These are phyloP conservation scores for Oxyruncus cristatus DNA, from an alignment of 2,113 vertebrate species.

Conservation along the genomic window DNA sequence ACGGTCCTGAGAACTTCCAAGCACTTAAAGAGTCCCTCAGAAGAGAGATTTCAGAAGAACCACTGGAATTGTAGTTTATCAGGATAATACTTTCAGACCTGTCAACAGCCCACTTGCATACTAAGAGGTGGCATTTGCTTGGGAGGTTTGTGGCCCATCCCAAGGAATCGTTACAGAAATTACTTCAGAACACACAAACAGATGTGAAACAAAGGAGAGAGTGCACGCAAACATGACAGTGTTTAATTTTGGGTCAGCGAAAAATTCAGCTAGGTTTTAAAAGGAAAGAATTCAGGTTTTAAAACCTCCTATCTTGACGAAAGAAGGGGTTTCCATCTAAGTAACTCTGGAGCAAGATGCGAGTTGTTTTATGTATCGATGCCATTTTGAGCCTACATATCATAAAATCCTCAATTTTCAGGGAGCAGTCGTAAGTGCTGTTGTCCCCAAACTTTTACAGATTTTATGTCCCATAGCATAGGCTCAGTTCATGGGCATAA, in stretches of 20 bases:
- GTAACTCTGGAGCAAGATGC: background rate
- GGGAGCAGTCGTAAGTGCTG: background rate
- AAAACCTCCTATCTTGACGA: background rate
- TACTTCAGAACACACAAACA: background rate
- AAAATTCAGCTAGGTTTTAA: background rate
- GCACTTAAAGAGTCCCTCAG: background rate
- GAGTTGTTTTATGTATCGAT: background rate
- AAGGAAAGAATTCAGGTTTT: background rate
- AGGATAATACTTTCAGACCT: background rate
- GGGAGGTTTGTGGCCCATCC: background rate
- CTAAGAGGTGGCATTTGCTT: background rate
- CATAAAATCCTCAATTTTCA: background rate
- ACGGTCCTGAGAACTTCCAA: background rate
- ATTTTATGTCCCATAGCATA: background rate
- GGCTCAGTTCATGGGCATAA: background rate
- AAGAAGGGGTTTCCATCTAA: background rate
- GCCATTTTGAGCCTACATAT: background rate
- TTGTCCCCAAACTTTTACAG: background rate
- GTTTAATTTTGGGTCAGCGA: background rate
- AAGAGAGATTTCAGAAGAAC: background rate
- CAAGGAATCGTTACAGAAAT: background rate
- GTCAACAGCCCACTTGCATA: background rate
- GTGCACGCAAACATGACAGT: accelerated
- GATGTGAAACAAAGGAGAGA: background rate
- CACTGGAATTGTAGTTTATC: background rate